Evolutionary conservation across 2,113 vertebrate genomes (phyloP).

Genomic region (Geothlypis trichas): DNA sequence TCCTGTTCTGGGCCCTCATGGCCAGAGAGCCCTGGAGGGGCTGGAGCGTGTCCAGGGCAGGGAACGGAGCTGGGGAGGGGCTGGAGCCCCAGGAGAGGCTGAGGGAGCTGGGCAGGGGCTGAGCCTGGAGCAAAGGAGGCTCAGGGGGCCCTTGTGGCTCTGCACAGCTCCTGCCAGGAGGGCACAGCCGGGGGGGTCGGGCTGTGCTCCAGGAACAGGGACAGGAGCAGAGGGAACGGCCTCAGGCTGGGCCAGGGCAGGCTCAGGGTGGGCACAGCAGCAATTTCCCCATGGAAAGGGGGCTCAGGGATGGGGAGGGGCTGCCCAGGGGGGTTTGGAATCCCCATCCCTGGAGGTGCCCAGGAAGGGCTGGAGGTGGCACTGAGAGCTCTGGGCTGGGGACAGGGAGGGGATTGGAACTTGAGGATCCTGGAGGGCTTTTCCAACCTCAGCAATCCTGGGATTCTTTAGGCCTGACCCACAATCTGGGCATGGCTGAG

Average conservation of each 20-base stretch:
- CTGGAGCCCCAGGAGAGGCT: not conserved
- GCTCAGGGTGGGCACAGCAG: too few species aligned
- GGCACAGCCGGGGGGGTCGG: not conserved
- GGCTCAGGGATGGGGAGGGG: not conserved
- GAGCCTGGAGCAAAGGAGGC: not conserved
- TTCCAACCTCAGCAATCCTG: not conserved
- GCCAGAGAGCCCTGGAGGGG: not conserved
- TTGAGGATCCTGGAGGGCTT: accelerated
- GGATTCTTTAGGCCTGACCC: not conserved
- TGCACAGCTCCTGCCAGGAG: not conserved
- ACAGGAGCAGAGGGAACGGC: too few species aligned
- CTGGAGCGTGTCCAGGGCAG: not conserved
- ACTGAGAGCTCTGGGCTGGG: not conserved
- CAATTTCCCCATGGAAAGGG: too few species aligned
- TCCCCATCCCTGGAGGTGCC: not conserved
- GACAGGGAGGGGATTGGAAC: not conserved
- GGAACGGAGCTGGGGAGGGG: not conserved
- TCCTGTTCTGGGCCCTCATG: not conserved
- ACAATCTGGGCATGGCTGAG: not conserved
- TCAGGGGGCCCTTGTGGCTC: not conserved
- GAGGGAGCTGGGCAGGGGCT: not conserved
- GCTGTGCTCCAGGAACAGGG: not conserved
- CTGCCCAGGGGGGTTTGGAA: not conserved
- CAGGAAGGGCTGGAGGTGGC: not conserved
- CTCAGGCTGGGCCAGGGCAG: too few species aligned